Base-by-base conservation (phyloP, 1,140 invertebrate species). In the Pseudomyrmex pallidus region DNA sequence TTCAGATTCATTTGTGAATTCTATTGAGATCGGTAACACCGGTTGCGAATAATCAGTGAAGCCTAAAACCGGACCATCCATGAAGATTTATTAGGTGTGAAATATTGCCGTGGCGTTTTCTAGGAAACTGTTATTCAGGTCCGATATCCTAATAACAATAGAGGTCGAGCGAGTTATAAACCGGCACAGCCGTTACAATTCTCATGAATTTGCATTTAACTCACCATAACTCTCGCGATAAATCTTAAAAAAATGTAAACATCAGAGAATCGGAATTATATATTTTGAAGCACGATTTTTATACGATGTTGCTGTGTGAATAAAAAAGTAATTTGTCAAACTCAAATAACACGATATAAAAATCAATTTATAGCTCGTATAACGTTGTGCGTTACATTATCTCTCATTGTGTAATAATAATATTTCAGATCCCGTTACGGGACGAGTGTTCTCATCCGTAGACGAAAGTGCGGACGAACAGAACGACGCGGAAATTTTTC, bases 401-500 rank as follows among this genome's bases (percentile, higher is more conserved):
- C 8, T 63, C 20, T 74, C 2, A 17, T 50, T 50, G 57, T 62
- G 9, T 48, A 74, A 63, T 22, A 22, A 62, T 10, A 63, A 74
- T 74, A 62, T 87, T 89, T 73, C 73, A 93, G 87, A 90, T 86
- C 88, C 83, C 80, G 91, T 85, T 89, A 92, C 62, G 90, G 92
- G 88, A 56, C 72, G 90, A 54, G 73, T 82, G 73, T 93, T 93
- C 17, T 90, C 90, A 13, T 87, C 91, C n/a, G 89, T 92, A 22
- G 91, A 94, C 83, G 94, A 95, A 83, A 92, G 92, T 8, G 56
- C 91, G 82, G 95, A 96, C 86, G 95, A 96, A 85, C 86, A 91
- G 8, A 93, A 95, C 87, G 96, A 96, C 83, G 91, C 91, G 10
- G 93, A 95, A 80, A 95, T 96, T 9, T 95, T 95, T 88, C 91